Evolutionary conservation across 1,140 invertebrate genomes (phyloP).

Genomic region (Oncopodura yosiiana): DNA sequence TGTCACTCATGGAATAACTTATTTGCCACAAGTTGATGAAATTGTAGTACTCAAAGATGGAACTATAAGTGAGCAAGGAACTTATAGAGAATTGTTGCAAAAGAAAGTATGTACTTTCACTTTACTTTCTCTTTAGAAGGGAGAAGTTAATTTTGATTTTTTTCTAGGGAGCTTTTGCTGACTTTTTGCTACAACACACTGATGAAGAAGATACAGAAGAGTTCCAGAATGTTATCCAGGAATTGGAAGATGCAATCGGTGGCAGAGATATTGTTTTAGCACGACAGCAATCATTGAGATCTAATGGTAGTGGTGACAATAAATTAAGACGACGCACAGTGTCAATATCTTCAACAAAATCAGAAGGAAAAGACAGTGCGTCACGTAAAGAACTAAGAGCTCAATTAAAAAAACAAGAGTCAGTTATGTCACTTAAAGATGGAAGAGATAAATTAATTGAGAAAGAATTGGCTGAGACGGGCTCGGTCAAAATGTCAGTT

Average conservation of each 20-base stretch:
- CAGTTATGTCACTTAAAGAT: neutral
- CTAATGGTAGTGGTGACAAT: neutral
- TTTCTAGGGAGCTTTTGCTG: conserved; percentile 33
- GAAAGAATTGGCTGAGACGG: conserved; percentile 25
- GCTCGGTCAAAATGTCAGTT: conserved; percentile 27
- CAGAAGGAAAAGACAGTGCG: neutral
- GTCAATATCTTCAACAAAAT: neutral
- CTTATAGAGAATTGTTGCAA: conserved; percentile 40
- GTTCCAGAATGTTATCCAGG: conserved; percentile 20
- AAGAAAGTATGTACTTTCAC: conserved; percentile 36
- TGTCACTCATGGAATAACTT: conserved; percentile 45
- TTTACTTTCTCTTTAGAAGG: conserved; percentile 39
- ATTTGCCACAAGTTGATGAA: conserved; percentile 44
- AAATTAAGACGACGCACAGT: neutral
- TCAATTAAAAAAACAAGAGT: neutral
- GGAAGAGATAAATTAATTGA: conserved; percentile 24
- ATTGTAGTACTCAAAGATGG: conserved; percentile 46
- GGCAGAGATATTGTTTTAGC: conserved; percentile 32
- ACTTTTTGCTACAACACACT: conserved; percentile 33
- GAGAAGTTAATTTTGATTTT: conserved; percentile 29
- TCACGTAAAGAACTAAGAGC: neutral
- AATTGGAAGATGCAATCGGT: conserved; percentile 35
- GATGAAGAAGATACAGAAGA: conserved; percentile 17
- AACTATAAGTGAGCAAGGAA: conserved; percentile 42
- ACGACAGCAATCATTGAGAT: neutral